Evolutionary conservation across 2,797 vertebrate species (phyloP).

Genomic region (Erethizon dorsatum): DNA sequence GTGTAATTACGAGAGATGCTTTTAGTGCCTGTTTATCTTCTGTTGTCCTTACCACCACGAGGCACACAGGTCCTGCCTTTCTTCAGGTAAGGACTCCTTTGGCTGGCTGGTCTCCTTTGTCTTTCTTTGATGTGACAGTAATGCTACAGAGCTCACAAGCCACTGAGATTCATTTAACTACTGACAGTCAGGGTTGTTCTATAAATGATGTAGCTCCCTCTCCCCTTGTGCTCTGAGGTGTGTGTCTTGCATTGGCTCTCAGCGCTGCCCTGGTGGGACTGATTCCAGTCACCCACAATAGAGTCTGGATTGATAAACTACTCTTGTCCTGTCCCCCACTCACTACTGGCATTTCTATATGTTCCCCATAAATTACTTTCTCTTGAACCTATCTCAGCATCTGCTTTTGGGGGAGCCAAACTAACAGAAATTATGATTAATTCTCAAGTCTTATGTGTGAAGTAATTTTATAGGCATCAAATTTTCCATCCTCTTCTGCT

Average conservation of each 20-base stretch:
- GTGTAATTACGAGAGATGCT: neutral
- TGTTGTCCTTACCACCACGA: neutral
- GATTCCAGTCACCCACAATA: neutral
- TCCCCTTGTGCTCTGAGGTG: fast-evolving
- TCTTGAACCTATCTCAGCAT: neutral
- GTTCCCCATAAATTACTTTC: neutral
- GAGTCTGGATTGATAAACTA: neutral
- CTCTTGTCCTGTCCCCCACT: neutral
- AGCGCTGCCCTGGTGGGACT: neutral
- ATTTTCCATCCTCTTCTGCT: neutral
- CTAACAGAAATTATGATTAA: neutral
- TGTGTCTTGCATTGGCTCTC: too few species aligned
- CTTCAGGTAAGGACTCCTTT: neutral
- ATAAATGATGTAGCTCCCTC: neutral
- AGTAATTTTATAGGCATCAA: neutral
- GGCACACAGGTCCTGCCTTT: neutral
- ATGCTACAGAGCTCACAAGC: neutral
- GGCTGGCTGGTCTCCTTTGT: neutral
- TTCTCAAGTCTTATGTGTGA: neutral
- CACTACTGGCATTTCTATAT: neutral
- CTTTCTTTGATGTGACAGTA: neutral
- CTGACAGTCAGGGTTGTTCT: neutral
- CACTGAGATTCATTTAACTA: neutral
- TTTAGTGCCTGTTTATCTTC: neutral
- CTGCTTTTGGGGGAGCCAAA: neutral